phyloP scores from a whole-genome alignment of 2,113 vertebrate species.

The Baryphthengus martii region DNA sequence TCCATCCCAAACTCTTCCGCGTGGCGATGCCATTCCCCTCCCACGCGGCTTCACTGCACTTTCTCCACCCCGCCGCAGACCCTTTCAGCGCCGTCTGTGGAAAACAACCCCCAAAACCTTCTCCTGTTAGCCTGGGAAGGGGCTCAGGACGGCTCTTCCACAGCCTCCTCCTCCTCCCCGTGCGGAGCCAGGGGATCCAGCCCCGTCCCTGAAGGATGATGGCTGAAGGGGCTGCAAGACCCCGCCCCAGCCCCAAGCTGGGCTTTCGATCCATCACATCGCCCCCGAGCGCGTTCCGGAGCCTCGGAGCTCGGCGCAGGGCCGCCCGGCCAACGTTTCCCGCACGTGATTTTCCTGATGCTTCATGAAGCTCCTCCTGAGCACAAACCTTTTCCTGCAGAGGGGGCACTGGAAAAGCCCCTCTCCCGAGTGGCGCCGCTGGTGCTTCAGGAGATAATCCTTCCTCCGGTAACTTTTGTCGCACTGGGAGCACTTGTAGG shows the following conservation, averaged over 20 bases:
- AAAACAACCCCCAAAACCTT: neutral
- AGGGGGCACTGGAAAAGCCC: conserved; percentile 72
- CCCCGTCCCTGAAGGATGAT: neutral
- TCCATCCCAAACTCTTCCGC: accelerated
- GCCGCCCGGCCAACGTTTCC: neutral
- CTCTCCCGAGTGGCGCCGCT: conserved; percentile 73
- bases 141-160: neutral
- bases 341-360: conserved; percentile 73
- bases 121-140: neutral
- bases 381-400: conserved; percentile 75
- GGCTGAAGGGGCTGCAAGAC: accelerated
- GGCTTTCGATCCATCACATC: no score
- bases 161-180: neutral
- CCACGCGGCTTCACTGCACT: accelerated
- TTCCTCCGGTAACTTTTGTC: conserved; percentile 76
- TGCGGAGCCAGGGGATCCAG: neutral
- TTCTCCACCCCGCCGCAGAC: no score
- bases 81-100: accelerated
- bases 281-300: no score
- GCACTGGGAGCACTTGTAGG: conserved; percentile 75
- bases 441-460: conserved; percentile 76
- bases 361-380: conserved; percentile 75
- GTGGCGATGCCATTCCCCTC: accelerated
- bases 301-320: neutral
- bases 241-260: no score